Base-by-base conservation (phyloP, 1,140 invertebrate genomes). In the Littorina saxatilis region DNA sequence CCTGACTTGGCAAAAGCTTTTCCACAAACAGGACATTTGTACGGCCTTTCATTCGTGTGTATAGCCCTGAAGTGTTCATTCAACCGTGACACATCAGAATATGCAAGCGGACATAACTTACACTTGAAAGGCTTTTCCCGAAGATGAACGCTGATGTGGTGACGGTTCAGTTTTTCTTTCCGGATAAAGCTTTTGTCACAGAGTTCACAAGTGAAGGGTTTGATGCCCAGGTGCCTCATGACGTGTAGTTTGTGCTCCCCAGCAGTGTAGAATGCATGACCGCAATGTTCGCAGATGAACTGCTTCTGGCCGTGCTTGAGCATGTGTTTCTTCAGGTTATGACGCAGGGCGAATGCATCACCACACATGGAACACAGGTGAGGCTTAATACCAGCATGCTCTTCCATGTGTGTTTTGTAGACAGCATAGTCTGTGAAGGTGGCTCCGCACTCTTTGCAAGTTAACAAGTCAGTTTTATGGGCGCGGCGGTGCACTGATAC, bases 341-440 rank as follows among this genome's bases (percentile, higher is more conserved):
- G 9, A 7, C 27, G 52, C 27, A 23, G 23, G 7, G 27, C 27
- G 52, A 77, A 77, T 1, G 52, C 5, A 0, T 35, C 11, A 0
- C 75, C 75, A 39, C 75, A 77, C 17, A 13, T 17, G 35, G 43
- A 40, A 39, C 75, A 77, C 23, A 77, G 37, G 58, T 77, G 75
- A 20, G 52, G 32, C 37, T 61, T 58, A 9, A 77, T 9, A n/a
- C 47, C 27, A 1, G 23, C 3, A 39, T 77, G 75, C 23, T 55
- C 58, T 3, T 58, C 58, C 52, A 58, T 23, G 32, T 77, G 75
- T 1, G 15, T 17, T 5, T 17, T 39, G 35, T 39, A 68, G 29
- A 20, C 2, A 17, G 17, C 39, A 17, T 40, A 3, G 0, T 35
- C 29, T 17, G 23, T 32, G 66, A 68, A 68, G 29, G 23, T 32